Base-by-base conservation (phyloP, 1,140 invertebrate genomes). In the Nasonia giraulti region DNA sequence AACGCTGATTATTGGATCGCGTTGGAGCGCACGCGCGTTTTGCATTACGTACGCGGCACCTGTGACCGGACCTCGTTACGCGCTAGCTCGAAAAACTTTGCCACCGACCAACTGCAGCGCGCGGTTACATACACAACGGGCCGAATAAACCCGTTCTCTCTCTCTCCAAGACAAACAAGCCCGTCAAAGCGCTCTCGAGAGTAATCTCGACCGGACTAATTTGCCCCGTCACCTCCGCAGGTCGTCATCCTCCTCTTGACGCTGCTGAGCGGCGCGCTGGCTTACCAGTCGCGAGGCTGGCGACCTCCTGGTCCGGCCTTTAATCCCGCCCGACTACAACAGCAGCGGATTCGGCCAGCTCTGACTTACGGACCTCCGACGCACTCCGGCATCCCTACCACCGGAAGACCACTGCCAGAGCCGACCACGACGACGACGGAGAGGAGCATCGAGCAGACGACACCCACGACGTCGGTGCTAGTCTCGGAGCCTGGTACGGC, bases 211-310 rank as follows among this genome's bases (percentile, higher is more conserved):
- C 27, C 14, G 2, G 75, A 17, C 75, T 79, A 68, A 79, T 62
- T 31, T 55, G 8, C 3, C 44, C 3, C 44, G 23, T 47, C 40
- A 47, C 47, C 44, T 55, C 40, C 47, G 11, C 75, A 77, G 75
- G 75, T 55, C 44, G 12, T 77, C n/a, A 37, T 33, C 55, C 5
- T 71, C 40, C 17, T 80, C 33, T 33, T 71, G 62, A 11, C 23
- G n/a, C 37, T 68, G 20, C 37, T 90, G 84, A 80, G 76, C 89
- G 88, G 86, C 40, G 80, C 88, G 80, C 80, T 86, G 86, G 87
- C 88, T 12, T 92, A 92, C 85, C 85, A 86, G 75, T 88, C 89
- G 62, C 88, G 90, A 82, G 91, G 91, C 75, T 92, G 91, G 91
- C 87, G 91, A 88, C 91, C 91, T 55, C 87, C 87, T 47, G 91